These are phyloP conservation scores for Resseliella maxima DNA, from an alignment of 2,888 invertebrate genomes.

Conservation along the genomic window DNA sequence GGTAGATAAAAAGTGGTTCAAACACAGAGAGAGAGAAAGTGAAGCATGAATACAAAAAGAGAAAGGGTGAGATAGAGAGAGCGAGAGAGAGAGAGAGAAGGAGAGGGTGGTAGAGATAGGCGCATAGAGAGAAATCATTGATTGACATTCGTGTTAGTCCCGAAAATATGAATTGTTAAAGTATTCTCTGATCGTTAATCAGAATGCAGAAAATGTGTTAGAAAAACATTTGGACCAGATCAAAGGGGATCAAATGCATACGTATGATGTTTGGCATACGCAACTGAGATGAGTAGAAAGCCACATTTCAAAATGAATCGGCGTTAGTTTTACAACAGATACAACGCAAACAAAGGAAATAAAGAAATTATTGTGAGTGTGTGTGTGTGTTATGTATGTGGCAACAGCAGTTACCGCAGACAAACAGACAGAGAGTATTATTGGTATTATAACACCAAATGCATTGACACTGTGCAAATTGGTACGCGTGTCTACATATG, in stretches of 20 bases:
- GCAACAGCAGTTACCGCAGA: conserved; percentile 39
- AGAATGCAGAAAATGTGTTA: not conserved
- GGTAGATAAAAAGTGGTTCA: too few relatives aligned
- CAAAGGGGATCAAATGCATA: conserved; percentile 27
- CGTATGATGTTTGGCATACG: not conserved
- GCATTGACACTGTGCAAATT: conserved; percentile 41
- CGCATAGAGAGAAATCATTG: too few relatives aligned
- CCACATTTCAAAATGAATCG: not conserved
- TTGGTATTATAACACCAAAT: conserved; percentile 11
- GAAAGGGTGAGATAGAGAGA: too few relatives aligned
- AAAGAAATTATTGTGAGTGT: not conserved
- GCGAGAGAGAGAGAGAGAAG: not conserved
- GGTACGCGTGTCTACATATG: conserved; percentile 51
- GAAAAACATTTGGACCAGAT: conserved; percentile 12
- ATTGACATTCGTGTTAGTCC: not conserved
- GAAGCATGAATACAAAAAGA: too few relatives aligned
- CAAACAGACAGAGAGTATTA: not conserved
- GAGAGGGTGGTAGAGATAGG: too few relatives aligned
- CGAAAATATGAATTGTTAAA: not conserved
- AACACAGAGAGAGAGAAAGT: too few relatives aligned
- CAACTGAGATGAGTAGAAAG: not conserved
- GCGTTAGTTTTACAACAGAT: not conserved
- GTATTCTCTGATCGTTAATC: not conserved
- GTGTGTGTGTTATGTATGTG: not conserved
- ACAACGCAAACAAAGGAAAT: not conserved